phyloP scores from a whole-genome alignment of 2,797 vertebrate species.

The Poecile montanus region DNA sequence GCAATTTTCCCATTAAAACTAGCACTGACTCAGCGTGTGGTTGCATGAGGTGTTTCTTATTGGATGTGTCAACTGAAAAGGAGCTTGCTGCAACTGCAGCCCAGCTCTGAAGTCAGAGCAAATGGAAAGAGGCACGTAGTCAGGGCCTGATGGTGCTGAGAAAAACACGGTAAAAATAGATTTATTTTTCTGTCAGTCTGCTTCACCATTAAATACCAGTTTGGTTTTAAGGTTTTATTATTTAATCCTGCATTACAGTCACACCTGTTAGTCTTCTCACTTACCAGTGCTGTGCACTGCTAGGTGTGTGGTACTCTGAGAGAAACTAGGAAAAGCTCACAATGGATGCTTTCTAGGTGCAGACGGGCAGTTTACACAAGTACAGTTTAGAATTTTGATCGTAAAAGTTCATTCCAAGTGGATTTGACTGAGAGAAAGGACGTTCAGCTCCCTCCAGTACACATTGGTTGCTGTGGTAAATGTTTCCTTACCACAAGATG shows the following conservation, averaged over 20 bases:
- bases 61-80: constrained; percentile 3
- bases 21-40: constrained; percentile 31
- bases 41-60: constrained; percentile 24
- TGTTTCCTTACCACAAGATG: constrained; percentile 55
- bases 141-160: background rate
- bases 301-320: background rate
- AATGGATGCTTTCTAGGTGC: constrained; percentile 20
- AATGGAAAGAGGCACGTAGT: constrained; percentile 17
- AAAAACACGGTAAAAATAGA: background rate
- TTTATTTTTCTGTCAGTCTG: background rate
- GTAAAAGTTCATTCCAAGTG: constrained; percentile 20
- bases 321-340: constrained; percentile 30
- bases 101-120: background rate
- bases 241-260: constrained; percentile 25
- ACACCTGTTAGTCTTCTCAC: background rate
- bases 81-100: background rate
- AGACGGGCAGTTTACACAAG: background rate
- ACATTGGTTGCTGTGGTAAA: constrained; percentile 55
- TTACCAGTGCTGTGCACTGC: background rate
- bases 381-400: background rate
- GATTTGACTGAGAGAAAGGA: constrained; percentile 12
- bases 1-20: constrained; percentile 25
- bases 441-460: constrained; percentile 26
- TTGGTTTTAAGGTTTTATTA: background rate
- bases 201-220: background rate